Evolutionary conservation across 2,113 vertebrate genomes (phyloP).

Genomic region (Atractosteus spatula): DNA sequence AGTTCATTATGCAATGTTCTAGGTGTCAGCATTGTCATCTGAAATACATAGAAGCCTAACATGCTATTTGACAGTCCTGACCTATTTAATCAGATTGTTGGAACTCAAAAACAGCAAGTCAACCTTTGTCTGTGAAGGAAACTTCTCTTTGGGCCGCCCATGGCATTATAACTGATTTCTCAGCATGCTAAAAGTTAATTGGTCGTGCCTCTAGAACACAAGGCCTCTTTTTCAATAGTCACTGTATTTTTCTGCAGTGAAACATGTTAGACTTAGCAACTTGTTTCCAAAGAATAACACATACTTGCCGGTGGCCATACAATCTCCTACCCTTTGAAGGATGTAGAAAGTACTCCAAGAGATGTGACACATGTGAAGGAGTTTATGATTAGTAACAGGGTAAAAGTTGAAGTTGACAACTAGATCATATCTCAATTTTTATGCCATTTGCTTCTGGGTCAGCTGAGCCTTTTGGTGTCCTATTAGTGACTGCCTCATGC

Average conservation of each 20-base stretch:
- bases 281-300: background rate
- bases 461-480: constrained; percentile 6
- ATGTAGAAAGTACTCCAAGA: constrained; percentile 1
- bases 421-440: constrained; percentile 15
- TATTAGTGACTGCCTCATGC: constrained; percentile 18
- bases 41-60: too few relatives aligned
- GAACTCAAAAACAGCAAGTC: too few relatives aligned
- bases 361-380: constrained; percentile 3
- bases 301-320: background rate
- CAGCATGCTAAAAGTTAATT: background rate
- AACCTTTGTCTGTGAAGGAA: too few relatives aligned
- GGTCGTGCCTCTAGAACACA: too few relatives aligned
- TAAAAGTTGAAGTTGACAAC: constrained; percentile 13
- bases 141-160: background rate
- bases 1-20: too few relatives aligned
- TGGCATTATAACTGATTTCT: background rate
- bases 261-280: background rate
- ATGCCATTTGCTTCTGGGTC: constrained; percentile 16
- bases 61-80: too few relatives aligned
- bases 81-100: too few relatives aligned
- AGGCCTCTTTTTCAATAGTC: background rate
- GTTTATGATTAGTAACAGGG: constrained; percentile 16
- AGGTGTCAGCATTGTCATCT: too few relatives aligned
- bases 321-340: background rate
- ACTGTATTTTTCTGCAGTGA: background rate